These are phyloP conservation scores for Pseudococcus viburni DNA, from an alignment of 2,888 invertebrate species.

Conservation along the genomic window DNA sequence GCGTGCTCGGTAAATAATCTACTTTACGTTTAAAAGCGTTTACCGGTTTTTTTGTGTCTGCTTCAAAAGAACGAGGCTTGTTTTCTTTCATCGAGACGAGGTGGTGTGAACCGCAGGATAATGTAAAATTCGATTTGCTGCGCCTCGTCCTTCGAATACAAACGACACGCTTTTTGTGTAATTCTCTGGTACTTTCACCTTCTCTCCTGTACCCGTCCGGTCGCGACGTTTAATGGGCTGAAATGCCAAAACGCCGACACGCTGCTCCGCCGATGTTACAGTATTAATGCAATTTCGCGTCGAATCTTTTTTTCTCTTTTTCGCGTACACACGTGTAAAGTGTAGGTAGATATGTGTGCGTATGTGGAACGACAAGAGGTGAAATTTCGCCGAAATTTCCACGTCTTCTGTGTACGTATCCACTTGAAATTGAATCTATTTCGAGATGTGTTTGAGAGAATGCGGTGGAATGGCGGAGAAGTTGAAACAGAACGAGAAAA, in stretches of 20 bases:
- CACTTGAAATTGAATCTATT: too few relatives aligned
- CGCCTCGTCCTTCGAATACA: neutral
- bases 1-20: neutral
- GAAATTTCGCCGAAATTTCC: too few relatives aligned
- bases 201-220: neutral
- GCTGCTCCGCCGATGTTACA: neutral
- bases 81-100: neutral
- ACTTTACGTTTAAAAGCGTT: neutral
- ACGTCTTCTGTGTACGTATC: too few relatives aligned
- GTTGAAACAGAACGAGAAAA: too few relatives aligned
- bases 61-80: neutral
- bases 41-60: neutral
- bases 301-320: neutral
- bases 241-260: neutral
- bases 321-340: neutral
- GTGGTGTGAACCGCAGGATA: neutral
- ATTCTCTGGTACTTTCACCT: neutral
- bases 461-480: too few relatives aligned
- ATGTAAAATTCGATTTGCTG: neutral
- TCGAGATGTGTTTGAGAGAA: too few relatives aligned
- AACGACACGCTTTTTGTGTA: neutral
- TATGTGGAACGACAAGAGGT: too few relatives aligned
- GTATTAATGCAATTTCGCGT: constrained; percentile 2
- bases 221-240: neutral
- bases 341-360: too few relatives aligned